phyloP scores from a whole-genome alignment of 2,113 vertebrate genomes.

The Neogobius melanostomus region DNA sequence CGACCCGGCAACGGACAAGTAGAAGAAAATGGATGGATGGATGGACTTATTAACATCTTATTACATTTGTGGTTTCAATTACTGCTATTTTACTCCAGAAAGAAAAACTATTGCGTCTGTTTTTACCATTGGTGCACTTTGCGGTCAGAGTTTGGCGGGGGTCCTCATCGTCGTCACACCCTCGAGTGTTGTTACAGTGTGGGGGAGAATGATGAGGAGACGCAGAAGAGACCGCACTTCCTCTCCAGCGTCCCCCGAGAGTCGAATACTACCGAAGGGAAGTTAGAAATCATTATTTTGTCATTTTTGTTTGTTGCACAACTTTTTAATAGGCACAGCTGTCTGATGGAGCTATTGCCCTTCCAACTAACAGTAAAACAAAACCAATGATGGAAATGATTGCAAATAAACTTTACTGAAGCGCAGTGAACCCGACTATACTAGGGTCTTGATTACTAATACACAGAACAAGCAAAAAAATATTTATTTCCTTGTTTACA shows the following conservation, averaged over 20 bases:
- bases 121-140: constrained; percentile 4
- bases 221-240: constrained; percentile 19
- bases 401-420: too few relatives aligned
- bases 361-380: too few relatives aligned
- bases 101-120: background rate
- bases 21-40: too few relatives aligned
- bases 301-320: too few relatives aligned
- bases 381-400: too few relatives aligned
- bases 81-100: background rate
- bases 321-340: background rate
- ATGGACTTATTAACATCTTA: too few relatives aligned
- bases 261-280: constrained; percentile 7
- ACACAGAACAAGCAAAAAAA: background rate
- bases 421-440: too few relatives aligned
- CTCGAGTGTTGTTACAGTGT: constrained; percentile 64
- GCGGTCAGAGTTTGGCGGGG: constrained; percentile 10
- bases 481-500: constrained; percentile 23
- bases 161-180: constrained; percentile 41
- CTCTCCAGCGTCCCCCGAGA: constrained; percentile 16
- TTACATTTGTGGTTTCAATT: too few relatives aligned
- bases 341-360: background rate
- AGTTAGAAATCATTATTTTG: background rate
- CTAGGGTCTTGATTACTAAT: background rate
- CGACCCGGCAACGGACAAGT: too few relatives aligned
- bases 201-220: constrained; percentile 53